A percentile compares a stretch with the other conserved stretches of the same genome.
Conservation (phyloP, 2,888 invertebrate genomes). For the Hirtodrosophila trivittata region DNA sequence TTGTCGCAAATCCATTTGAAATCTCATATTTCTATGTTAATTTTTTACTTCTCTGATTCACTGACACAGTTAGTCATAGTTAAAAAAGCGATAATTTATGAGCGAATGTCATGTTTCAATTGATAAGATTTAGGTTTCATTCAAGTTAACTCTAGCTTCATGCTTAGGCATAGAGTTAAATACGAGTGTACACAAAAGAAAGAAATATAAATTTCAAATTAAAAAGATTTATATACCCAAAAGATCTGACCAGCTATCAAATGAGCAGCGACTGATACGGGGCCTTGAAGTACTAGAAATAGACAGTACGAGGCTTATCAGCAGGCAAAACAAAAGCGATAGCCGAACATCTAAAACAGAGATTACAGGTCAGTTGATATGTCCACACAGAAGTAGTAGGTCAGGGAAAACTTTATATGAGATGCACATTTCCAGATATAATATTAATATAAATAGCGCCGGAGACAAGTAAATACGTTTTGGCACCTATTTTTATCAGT, state of each 20-base stretch:
- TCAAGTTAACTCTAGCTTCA: too few species aligned
- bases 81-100: too few species aligned
- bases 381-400: slow-evolving; percentile 19
- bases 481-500: slow-evolving; percentile 32
- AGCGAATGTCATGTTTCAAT: too few species aligned
- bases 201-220: too few species aligned
- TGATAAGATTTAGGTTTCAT: too few species aligned
- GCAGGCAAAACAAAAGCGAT: neutral
- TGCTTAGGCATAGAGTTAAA: too few species aligned
- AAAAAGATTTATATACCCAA: neutral
- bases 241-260: neutral
- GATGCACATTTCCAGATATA: slow-evolving; percentile 4
- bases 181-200: too few species aligned
- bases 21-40: too few species aligned
- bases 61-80: too few species aligned
- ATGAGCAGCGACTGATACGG: neutral
- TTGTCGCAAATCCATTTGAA: too few species aligned
- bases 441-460: slow-evolving; percentile 4
- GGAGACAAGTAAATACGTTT: neutral
- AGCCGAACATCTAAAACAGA: neutral
- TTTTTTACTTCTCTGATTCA: too few species aligned
- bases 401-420: slow-evolving; percentile 4
- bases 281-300: neutral
- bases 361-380: slow-evolving; percentile 2
- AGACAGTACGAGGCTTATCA: neutral